Conservation (phyloP, 2,797 vertebrate species). For the Gouania willdenowi region DNA sequence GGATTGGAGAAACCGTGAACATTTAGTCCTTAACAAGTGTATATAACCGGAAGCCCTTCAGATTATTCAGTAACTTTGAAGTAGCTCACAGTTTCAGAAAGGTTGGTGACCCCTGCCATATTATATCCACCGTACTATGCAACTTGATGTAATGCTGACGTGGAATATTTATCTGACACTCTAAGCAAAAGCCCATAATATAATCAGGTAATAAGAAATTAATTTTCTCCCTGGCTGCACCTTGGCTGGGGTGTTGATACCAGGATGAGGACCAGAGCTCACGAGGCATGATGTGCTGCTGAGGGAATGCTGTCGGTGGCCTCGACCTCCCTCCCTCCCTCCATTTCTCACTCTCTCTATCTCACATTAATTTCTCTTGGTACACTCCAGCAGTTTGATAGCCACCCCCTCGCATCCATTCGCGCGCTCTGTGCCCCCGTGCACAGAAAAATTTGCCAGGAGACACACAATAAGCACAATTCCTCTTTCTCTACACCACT, state of each 20-base stretch:
- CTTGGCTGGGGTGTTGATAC: constrained; percentile 75
- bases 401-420: constrained; percentile 15
- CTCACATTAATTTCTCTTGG: constrained; percentile 45
- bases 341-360: not conserved
- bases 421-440: constrained; percentile 17
- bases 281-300: constrained; percentile 20
- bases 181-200: constrained; percentile 68
- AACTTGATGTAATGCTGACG: constrained; percentile 64
- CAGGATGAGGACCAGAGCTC: constrained; percentile 41
- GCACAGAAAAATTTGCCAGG: constrained; percentile 40
- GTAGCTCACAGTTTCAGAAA: constrained; percentile 12
- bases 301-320: constrained; percentile 26
- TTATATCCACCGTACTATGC: too few relatives aligned
- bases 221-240: constrained; percentile 80
- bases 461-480: constrained; percentile 18
- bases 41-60: too few relatives aligned
- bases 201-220: constrained; percentile 78
- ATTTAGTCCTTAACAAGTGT: too few relatives aligned
- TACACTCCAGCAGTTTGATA: constrained; percentile 38
- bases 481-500: constrained; percentile 14
- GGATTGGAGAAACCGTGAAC: too few relatives aligned
- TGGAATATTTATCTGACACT: constrained; percentile 65
- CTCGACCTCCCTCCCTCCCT: constrained; percentile 2
- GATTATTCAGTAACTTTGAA: too few relatives aligned
- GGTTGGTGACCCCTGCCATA: constrained; percentile 21